Base-by-base conservation (phyloP, 2,888 invertebrate genomes). In the Callinectes sapidus region DNA sequence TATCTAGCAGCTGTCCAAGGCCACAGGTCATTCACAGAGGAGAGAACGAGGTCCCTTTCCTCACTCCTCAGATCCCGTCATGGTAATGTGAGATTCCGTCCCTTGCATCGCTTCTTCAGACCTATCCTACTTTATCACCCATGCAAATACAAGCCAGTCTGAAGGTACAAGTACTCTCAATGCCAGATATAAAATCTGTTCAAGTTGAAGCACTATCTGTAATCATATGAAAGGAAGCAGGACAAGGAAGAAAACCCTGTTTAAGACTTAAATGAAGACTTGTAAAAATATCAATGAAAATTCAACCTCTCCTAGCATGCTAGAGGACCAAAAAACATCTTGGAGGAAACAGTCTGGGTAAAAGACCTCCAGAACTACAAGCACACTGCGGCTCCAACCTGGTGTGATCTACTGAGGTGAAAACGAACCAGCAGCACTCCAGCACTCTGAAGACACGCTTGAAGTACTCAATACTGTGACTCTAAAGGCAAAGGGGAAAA, bases 391-490 rank as follows among this genome's bases (percentile, higher is more conserved):
- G 92, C 14, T 92, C 90, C 77, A 92, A 90, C 18, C 90, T 90
- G 39, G 81, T 66, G 77, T 28, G 35, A 71, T 92, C 85, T 55
- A 55, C 18, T 0, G 92, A 88, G 3, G 88, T 92, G 87, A 92
- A 90, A 54, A 92, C 90, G 48, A 88, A 66, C 92, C 92, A 92
- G 13, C 90, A 90, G 18, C 61, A 23, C 18, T 92, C 88, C 55
- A 92, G 55, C 3, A 92, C 81, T 8, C 35, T 71, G 55, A 55
- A 90, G 16, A 92, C 90, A 18, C 54, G 32, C 39, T 88, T 92
- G 88, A 92, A 92, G 81, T 88, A 92, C 77, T 92, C 92, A 6
- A 90, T 87, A n/a, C 90, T 92, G n/a, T 35, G 88, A 55, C 90
- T 92, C 92, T 92, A 28, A n/a, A n/a, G 39, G 3, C 39, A 48